A percentile compares a stretch with the other conserved stretches of the same genome.
Conservation (phyloP, 1,140 invertebrate genomes). For the Drosophila lini region DNA sequence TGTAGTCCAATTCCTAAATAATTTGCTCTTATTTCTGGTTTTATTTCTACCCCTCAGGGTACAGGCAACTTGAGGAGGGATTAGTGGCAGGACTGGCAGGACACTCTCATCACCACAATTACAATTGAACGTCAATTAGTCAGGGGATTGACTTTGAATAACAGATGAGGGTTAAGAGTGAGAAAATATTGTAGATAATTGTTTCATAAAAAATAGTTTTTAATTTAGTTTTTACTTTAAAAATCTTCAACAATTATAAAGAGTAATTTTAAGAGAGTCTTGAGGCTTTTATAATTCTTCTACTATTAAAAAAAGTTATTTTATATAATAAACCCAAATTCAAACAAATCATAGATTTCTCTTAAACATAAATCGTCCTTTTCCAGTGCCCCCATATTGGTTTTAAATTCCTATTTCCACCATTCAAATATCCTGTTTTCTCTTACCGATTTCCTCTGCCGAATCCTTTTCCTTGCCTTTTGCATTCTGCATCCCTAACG, state of each 20-base stretch:
- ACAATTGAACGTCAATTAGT: conserved; percentile 33
- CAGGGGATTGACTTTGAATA: conserved; percentile 46
- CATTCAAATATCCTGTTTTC: conserved; percentile 1
- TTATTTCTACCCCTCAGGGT: neutral
- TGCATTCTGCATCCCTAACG: conserved; percentile 1
- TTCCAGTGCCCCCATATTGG: conserved; percentile 6
- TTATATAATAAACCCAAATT: neutral
- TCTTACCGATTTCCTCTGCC: neutral
- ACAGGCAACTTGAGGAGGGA: conserved; percentile 49
- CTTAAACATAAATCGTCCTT: neutral
- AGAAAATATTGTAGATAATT: neutral
- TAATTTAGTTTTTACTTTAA: too few relatives aligned
- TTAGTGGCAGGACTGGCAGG: conserved; percentile 39
- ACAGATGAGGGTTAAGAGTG: neutral
- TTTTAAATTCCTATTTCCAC: neutral
- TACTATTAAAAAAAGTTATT: too few relatives aligned
- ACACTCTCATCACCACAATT: conserved; percentile 53
- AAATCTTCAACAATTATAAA: too few relatives aligned
- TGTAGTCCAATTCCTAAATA: conserved; percentile 49
- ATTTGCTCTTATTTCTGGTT: conserved; percentile 34
- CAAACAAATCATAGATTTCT: neutral
- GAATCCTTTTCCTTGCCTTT: neutral
- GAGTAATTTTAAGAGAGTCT: too few relatives aligned
- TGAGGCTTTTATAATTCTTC: too few relatives aligned
- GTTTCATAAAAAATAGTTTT: neutral